Evolutionary conservation across 2,113 vertebrate species (phyloP).

Genomic region (Atherinomorus stipes): DNA sequence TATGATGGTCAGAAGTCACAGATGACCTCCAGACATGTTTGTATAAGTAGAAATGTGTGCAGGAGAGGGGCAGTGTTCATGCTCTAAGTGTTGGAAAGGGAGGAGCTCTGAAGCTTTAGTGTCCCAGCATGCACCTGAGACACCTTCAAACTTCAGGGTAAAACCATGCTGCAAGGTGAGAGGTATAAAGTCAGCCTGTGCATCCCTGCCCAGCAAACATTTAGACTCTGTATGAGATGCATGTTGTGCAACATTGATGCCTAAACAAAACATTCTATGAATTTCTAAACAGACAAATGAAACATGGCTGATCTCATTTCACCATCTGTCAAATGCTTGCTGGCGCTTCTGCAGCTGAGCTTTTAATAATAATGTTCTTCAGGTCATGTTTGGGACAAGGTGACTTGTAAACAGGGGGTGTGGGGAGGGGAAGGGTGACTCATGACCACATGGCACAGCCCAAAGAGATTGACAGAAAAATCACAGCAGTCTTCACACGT

Average conservation of each 20-base stretch:
- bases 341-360: conserved; percentile 26
- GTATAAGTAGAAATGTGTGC: conserved; percentile 18
- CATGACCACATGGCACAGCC: conserved; percentile 19
- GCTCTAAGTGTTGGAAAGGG: conserved; percentile 30
- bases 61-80: conserved; percentile 42
- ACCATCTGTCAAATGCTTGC: conserved; percentile 52
- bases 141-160: conserved; percentile 14
- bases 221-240: conserved; percentile 5
- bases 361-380: not conserved
- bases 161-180: conserved; percentile 44
- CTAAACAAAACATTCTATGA: not conserved
- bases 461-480: conserved; percentile 27
- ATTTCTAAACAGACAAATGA: not conserved
- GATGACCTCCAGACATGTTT: conserved; percentile 23
- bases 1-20: conserved; percentile 6
- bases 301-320: conserved; percentile 2
- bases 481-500: conserved; percentile 68
- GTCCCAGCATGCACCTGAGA: conserved; percentile 50
- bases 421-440: conserved; percentile 4
- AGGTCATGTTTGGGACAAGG: conserved; percentile 5
- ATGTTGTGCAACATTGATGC: not conserved
- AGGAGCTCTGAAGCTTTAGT: conserved; percentile 16
- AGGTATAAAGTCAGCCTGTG: conserved; percentile 7
- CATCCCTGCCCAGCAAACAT: conserved; percentile 41
- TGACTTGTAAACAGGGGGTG: not conserved